Percentiles rank a stretch among this genome's conserved stretches.
phyloP scores from a whole-genome alignment of 2,797 vertebrate species.

The Hemitrygon akajei region DNA sequence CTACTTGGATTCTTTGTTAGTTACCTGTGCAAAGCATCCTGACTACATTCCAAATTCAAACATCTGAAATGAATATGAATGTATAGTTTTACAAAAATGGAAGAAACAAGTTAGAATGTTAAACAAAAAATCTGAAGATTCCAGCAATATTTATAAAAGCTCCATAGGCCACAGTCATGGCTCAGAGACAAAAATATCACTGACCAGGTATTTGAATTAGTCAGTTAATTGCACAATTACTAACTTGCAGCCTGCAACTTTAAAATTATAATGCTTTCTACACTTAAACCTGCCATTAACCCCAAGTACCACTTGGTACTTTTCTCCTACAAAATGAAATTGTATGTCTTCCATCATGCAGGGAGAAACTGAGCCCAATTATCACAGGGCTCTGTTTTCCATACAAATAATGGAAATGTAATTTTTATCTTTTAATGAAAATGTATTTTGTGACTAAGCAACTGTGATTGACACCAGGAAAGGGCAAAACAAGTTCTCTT shows the following conservation, averaged over 20 bases:
- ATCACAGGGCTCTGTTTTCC: neutral
- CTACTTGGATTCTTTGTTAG: neutral
- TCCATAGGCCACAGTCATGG: no score
- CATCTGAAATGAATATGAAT: neutral
- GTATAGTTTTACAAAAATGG: neutral
- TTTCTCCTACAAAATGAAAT: neutral
- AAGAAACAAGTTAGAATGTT: neutral
- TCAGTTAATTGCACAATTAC: neutral
- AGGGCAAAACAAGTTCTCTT: neutral
- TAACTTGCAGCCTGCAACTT: neutral
- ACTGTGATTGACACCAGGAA: neutral
- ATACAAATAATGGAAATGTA: neutral
- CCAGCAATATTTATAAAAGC: neutral
- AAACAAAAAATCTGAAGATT: neutral
- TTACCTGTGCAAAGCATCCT: neutral
- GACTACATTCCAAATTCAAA: neutral
- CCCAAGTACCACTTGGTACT: neutral
- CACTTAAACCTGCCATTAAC: neutral
- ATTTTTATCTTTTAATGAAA: neutral
- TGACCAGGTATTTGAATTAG: neutral
- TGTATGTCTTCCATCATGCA: neutral
- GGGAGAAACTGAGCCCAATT: neutral
- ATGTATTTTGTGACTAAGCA: neutral
- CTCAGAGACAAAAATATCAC: neutral
- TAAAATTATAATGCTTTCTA: neutral